These are phyloP conservation scores for Nicator chloris DNA, from an alignment of 2,113 vertebrate genomes.

Conservation along the genomic window DNA sequence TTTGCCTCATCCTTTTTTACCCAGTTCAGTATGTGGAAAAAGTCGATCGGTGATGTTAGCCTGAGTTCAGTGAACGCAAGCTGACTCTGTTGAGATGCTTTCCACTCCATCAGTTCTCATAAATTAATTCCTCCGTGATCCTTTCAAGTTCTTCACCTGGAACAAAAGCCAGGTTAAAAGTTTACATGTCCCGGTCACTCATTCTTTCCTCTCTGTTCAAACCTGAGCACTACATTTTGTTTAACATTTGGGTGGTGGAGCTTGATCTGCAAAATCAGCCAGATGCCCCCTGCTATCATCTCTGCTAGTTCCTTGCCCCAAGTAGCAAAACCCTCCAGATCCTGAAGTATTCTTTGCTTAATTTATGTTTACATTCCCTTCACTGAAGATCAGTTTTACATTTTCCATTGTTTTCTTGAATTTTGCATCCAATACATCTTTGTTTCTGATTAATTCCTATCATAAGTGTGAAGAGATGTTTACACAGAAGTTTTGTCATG, in stretches of 20 bases:
- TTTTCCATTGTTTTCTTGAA: neutral
- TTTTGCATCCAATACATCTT: neutral
- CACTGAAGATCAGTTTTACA: neutral
- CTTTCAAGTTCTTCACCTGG: conserved; percentile 45
- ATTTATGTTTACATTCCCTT: neutral
- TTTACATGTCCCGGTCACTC: neutral
- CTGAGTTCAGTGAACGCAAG: neutral
- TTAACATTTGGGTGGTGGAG: neutral
- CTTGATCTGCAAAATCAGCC: neutral
- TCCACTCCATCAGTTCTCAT: conserved; percentile 47
- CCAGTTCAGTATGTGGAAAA: conserved; percentile 20
- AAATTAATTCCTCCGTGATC: conserved; percentile 47
- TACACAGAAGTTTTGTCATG: neutral
- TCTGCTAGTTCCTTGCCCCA: neutral
- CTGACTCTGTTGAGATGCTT: neutral
- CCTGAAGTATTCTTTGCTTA: neutral
- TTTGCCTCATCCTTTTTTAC: conserved; percentile 27
- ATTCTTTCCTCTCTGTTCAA: neutral
- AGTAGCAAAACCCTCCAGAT: neutral
- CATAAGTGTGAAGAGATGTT: neutral
- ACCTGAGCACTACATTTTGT: neutral
- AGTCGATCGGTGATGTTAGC: neutral
- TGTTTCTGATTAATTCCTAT: neutral
- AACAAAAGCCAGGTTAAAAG: conserved; percentile 54
- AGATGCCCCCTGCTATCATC: neutral